A percentile compares a stretch with the other conserved stretches of the same genome.
Conservation (phyloP, 2,888 invertebrate genomes). For the Amphipoea lucens region DNA sequence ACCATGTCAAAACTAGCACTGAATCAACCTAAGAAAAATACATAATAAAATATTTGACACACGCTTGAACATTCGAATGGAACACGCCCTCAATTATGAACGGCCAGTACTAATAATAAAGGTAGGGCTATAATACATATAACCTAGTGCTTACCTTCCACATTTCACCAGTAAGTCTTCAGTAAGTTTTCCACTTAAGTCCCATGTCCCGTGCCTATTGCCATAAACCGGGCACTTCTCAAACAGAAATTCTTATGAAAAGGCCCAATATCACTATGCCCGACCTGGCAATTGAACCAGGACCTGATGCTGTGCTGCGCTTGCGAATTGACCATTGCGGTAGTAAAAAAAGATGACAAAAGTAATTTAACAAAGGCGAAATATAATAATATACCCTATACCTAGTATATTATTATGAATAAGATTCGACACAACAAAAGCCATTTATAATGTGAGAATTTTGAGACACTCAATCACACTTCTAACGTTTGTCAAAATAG, state of each 20-base stretch:
- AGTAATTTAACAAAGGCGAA: background rate
- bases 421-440: constrained; percentile 43
- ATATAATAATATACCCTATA: too few relatives aligned
- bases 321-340: background rate
- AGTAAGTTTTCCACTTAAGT: background rate
- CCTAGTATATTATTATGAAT: constrained; percentile 2
- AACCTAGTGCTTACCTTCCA: background rate
- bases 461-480: constrained; percentile 60
- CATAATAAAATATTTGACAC: too few relatives aligned
- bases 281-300: background rate
- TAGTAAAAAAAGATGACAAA: background rate
- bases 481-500: constrained; percentile 62
- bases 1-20: too few relatives aligned
- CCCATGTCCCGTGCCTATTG: background rate
- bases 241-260: background rate
- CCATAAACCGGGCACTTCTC: background rate
- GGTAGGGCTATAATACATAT: too few relatives aligned
- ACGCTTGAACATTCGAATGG: too few relatives aligned
- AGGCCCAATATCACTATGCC: background rate
- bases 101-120: too few relatives aligned
- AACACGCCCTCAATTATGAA: too few relatives aligned
- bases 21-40: too few relatives aligned
- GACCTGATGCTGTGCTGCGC: background rate
- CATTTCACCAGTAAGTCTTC: background rate
- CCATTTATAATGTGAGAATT: constrained; percentile 60